phyloP scores from a whole-genome alignment of 2,797 vertebrate genomes.

The Momotus momota region DNA sequence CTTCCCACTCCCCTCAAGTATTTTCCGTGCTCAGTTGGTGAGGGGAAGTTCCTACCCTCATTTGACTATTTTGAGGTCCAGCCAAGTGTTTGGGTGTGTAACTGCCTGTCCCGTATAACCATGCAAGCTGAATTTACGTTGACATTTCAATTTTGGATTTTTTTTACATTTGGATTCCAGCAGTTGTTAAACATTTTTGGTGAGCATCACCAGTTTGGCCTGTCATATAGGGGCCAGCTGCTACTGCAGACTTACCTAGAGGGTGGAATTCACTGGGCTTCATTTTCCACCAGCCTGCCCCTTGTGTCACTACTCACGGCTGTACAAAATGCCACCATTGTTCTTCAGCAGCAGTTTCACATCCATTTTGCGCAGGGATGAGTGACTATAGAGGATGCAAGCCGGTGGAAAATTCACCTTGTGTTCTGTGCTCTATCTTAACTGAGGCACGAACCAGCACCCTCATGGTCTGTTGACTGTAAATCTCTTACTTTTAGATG shows the following conservation, averaged over 20 bases:
- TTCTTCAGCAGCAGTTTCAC: slow-evolving; percentile 22
- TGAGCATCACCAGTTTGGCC: background rate
- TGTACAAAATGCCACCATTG: background rate
- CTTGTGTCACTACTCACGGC: background rate
- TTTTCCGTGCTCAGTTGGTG: background rate
- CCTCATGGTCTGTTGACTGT: slow-evolving; percentile 49
- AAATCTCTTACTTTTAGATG: slow-evolving; percentile 49
- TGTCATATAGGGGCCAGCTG: background rate
- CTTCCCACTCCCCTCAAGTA: background rate
- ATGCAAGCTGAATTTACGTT: background rate
- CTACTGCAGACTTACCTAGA: background rate
- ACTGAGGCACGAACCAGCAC: background rate
- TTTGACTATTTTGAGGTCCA: background rate
- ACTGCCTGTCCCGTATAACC: background rate
- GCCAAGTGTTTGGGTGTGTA: background rate
- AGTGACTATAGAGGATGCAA: slow-evolving; percentile 48
- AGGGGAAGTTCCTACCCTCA: background rate
- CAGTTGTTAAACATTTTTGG: background rate
- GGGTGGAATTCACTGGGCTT: background rate
- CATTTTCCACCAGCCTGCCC: slow-evolving; percentile 17
- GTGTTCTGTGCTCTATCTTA: slow-evolving; percentile 47
- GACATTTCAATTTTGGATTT: background rate
- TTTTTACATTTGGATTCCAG: background rate
- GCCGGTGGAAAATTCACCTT: slow-evolving; percentile 51
- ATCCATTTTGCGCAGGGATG: slow-evolving; percentile 10